Percentiles rank a stretch among this genome's conserved stretches.
phyloP scores from a whole-genome alignment of 2,888 invertebrate species.

The Macrosiphum euphorbiae region DNA sequence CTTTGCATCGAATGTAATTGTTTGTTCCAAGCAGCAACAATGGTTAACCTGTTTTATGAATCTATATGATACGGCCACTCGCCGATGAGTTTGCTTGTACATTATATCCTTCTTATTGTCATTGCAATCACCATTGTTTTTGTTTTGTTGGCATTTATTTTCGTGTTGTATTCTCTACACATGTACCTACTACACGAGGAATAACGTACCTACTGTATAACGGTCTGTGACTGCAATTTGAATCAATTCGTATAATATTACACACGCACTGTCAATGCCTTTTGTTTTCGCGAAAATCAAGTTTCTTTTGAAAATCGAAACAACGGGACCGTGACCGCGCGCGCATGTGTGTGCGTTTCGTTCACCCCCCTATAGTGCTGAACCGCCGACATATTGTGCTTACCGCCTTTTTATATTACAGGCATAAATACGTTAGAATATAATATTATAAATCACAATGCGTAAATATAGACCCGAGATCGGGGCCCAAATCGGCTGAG shows the following conservation, averaged over 20 bases:
- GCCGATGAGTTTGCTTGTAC: background rate
- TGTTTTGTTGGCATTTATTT: background rate
- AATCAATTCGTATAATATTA: background rate
- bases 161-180: background rate
- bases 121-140: background rate
- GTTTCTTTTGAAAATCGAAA: background rate
- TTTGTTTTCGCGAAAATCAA: background rate
- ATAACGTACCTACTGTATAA: background rate
- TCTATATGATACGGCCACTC: background rate
- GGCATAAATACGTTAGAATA: background rate
- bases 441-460: background rate
- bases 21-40: background rate
- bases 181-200: background rate
- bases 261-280: background rate
- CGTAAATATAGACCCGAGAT: background rate
- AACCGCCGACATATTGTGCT: background rate
- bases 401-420: background rate
- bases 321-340: background rate
- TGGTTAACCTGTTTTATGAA: background rate
- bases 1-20: background rate
- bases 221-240: background rate
- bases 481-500: background rate
- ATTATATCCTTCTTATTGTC: background rate
- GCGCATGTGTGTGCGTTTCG: background rate
- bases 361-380: background rate